Conservation (phyloP, 2,888 invertebrate genomes). For the Agriopis aurantiaria region DNA sequence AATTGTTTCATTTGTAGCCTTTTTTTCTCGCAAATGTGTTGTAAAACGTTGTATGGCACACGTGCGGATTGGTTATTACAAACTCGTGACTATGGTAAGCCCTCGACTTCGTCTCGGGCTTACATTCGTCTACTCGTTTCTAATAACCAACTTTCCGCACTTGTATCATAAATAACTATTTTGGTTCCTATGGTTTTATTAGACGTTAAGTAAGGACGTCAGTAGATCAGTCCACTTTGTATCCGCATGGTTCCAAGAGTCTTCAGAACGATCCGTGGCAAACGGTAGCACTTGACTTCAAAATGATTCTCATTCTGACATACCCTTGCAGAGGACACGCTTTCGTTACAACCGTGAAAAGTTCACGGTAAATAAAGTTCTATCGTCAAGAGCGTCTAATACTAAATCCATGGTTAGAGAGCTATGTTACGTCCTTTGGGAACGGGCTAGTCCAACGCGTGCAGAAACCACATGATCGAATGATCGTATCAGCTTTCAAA, state of each 20-base stretch:
- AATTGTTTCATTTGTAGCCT: too few relatives aligned
- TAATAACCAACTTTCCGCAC: too few relatives aligned
- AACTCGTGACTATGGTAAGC: too few relatives aligned
- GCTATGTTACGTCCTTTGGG: conserved; percentile 54
- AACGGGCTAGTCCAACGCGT: conserved; percentile 45
- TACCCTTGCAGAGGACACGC: conserved; percentile 45
- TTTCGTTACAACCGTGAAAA: conserved; percentile 34
- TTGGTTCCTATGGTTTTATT: neutral
- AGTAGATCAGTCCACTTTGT: conserved; percentile 7
- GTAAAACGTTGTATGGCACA: too few relatives aligned
- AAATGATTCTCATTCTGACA: conserved; percentile 65
- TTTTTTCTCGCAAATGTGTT: too few relatives aligned
- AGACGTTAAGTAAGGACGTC: conserved; percentile 7
- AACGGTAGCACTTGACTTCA: conserved; percentile 64
- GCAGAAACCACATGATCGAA: conserved; percentile 56
- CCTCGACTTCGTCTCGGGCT: too few relatives aligned
- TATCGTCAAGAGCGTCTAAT: conserved; percentile 40
- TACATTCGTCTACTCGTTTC: too few relatives aligned
- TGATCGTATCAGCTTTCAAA: conserved; percentile 53
- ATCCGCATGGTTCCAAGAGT: conserved; percentile 45
- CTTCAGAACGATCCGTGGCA: conserved; percentile 54
- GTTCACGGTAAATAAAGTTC: conserved; percentile 37
- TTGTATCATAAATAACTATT: too few relatives aligned
- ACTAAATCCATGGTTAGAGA: conserved; percentile 45
- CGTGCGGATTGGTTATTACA: too few relatives aligned